These are phyloP conservation scores for Salvelinus fontinalis DNA, from an alignment of 2,113 vertebrate genomes.

Conservation along the genomic window DNA sequence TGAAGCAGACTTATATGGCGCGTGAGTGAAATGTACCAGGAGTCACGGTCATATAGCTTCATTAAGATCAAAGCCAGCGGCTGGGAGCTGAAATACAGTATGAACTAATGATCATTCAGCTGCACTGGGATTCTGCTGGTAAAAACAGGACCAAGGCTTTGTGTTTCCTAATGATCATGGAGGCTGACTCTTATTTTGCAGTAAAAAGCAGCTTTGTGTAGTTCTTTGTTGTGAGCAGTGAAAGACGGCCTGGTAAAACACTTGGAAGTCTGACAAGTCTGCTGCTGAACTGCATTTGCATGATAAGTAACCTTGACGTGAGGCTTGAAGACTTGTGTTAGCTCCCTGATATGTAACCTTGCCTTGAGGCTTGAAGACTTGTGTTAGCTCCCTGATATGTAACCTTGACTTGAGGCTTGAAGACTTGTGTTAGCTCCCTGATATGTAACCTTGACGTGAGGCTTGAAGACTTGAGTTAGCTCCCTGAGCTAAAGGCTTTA, in stretches of 20 bases:
- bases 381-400: no score
- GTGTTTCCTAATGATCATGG: conserved; percentile 64
- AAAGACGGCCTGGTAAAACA: conserved; percentile 65
- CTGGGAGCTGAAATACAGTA: conserved; percentile 35
- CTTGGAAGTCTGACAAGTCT: conserved; percentile 60
- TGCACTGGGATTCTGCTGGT: conserved; percentile 53
- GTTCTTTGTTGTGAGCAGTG: conserved; percentile 71
- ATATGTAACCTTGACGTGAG: no score
- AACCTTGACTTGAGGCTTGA: no score
- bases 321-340: no score
- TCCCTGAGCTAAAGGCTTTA: no score
- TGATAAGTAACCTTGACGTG: no score
- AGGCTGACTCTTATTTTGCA: conserved; percentile 49
- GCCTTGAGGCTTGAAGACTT: no score
- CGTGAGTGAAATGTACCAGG: conserved; percentile 69
- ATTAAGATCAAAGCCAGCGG: conserved; percentile 71
- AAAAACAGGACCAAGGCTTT: conserved; percentile 55
- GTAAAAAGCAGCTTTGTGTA: conserved; percentile 66
- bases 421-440: no score
- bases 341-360: no score
- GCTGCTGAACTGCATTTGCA: neutral
- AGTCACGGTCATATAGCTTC: conserved; percentile 58
- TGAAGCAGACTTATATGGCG: conserved; percentile 51
- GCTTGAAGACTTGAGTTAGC: no score
- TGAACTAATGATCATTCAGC: conserved; percentile 67